A percentile compares a stretch with the other conserved stretches of the same genome.
Conservation (phyloP, 2,113 vertebrate genomes). For the Sorex araneus region DNA sequence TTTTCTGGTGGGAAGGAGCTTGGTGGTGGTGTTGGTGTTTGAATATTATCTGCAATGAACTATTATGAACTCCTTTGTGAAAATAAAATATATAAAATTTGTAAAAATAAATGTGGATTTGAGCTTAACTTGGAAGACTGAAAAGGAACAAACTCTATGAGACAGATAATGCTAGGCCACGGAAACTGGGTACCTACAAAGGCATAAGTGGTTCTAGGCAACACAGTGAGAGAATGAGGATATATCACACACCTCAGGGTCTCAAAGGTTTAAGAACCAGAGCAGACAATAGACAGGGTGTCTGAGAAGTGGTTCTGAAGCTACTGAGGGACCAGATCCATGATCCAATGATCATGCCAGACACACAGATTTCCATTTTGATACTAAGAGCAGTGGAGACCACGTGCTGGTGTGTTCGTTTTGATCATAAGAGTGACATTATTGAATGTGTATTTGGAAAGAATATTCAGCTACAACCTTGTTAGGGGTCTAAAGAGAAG, state of each 20-base stretch:
- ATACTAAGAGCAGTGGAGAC: background rate
- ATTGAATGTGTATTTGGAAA: background rate
- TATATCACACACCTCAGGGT: background rate
- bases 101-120: background rate
- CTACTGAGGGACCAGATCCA: fast-evolving
- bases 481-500: background rate
- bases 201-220: background rate
- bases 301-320: background rate
- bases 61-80: too few species aligned
- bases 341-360: background rate
- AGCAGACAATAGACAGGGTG: background rate
- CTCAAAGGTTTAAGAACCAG: background rate
- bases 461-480: background rate
- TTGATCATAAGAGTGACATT: background rate
- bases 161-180: background rate
- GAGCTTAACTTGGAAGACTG: background rate
- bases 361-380: background rate
- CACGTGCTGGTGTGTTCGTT: background rate
- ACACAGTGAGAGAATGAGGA: background rate
- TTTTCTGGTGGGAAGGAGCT: too few species aligned
- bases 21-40: too few species aligned
- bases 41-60: too few species aligned
- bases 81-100: too few species aligned
- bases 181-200: fast-evolving
- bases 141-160: background rate